These are phyloP conservation scores for Albula glossodonta DNA, from an alignment of 2,113 vertebrate genomes.

Conservation along the genomic window DNA sequence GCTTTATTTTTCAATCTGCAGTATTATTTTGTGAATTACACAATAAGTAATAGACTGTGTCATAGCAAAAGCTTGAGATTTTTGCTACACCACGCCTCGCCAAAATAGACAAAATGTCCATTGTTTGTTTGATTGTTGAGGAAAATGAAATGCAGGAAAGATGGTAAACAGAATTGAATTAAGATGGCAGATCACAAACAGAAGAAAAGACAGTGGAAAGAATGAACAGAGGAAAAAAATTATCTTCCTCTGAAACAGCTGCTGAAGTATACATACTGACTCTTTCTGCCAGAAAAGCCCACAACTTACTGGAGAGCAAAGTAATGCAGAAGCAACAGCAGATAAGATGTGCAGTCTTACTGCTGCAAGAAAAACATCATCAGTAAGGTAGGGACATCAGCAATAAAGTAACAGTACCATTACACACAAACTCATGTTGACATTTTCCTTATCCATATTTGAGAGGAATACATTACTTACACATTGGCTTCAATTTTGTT, in stretches of 20 bases:
- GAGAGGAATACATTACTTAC: no score
- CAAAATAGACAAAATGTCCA: background rate
- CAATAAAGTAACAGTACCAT: no score
- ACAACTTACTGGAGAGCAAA: conserved; percentile 13
- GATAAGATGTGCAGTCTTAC: no score
- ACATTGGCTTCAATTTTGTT: no score
- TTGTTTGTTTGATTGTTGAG: background rate
- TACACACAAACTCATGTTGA: no score
- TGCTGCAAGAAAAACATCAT: no score
- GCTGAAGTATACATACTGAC: background rate
- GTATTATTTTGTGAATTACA: background rate
- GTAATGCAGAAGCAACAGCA: background rate
- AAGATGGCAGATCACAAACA: background rate
- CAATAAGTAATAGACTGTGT: background rate
- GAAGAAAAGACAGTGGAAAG: background rate
- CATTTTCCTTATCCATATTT: no score
- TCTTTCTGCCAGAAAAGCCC: conserved; percentile 6
- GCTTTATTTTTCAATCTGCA: background rate
- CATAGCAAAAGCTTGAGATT: background rate
- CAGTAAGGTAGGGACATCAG: no score
- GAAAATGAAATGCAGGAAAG: background rate
- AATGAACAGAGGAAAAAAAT: background rate
- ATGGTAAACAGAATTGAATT: background rate
- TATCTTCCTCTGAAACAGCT: background rate
- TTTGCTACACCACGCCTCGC: background rate